A percentile compares a stretch with the other conserved stretches of the same genome.
These are phyloP conservation scores for Tauraco erythrolophus DNA, from an alignment of 2,113 vertebrate genomes.

Conservation along the genomic window DNA sequence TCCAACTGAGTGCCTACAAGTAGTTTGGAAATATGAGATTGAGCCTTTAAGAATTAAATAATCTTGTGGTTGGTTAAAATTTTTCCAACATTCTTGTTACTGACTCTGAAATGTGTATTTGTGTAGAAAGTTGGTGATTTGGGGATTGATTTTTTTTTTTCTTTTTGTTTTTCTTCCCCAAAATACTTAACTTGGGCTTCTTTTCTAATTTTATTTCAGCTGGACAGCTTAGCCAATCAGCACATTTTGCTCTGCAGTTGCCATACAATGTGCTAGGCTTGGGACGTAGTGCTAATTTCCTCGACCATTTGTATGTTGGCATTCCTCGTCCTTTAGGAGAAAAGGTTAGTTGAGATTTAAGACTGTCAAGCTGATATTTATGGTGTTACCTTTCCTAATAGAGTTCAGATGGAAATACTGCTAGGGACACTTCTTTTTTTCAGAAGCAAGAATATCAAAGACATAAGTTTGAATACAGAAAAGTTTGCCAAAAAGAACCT, in stretches of 20 bases:
- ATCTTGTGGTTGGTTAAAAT: neutral
- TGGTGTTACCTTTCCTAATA: neutral
- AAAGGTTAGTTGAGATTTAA: slow-evolving; percentile 76
- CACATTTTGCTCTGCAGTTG: slow-evolving; percentile 93
- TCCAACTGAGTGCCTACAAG: neutral
- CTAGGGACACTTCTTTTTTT: no score
- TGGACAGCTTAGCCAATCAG: slow-evolving; percentile 95
- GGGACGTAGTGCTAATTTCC: slow-evolving; percentile 96
- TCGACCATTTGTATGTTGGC: slow-evolving; percentile 93
- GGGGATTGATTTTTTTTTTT: neutral
- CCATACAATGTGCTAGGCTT: slow-evolving; percentile 95
- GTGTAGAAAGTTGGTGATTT: neutral
- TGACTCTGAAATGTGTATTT: neutral
- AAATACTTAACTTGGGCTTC: neutral
- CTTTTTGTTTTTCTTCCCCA: neutral
- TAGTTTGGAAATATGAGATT: neutral
- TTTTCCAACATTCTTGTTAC: neutral
- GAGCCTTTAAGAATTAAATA: neutral
- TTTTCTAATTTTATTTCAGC: slow-evolving; percentile 74
- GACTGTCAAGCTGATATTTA: neutral
- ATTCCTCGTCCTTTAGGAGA: slow-evolving; percentile 89
- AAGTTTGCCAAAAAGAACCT: neutral
- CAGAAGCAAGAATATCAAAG: neutral
- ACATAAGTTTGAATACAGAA: neutral
- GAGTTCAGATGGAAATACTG: neutral